These are phyloP conservation scores for Drosophila parabipectinata DNA, from an alignment of 1,140 invertebrate species.

Conservation along the genomic window DNA sequence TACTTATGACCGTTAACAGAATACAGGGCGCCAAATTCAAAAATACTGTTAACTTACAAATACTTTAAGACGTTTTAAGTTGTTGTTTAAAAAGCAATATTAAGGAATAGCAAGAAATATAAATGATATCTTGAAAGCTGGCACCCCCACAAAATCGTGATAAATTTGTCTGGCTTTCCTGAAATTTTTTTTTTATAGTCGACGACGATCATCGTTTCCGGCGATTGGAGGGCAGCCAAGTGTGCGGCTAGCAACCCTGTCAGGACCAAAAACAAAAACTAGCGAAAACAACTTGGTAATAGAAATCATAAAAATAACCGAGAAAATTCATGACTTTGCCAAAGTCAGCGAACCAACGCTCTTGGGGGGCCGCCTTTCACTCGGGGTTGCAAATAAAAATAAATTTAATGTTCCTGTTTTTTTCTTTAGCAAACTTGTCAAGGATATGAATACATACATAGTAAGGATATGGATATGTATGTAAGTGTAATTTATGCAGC, in stretches of 20 bases:
- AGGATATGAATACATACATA: constrained; percentile 53
- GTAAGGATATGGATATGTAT: constrained; percentile 12
- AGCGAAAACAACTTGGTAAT: constrained; percentile 61
- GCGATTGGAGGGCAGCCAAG: constrained; percentile 38
- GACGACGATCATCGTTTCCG: constrained; percentile 76
- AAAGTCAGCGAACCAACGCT: constrained; percentile 67
- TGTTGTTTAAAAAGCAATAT: constrained; percentile 3
- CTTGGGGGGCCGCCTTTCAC: constrained; percentile 46
- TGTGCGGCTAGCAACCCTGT: constrained; percentile 42
- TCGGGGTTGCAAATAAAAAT: constrained; percentile 74
- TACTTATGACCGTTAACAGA: neutral
- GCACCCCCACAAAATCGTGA: constrained; percentile 58
- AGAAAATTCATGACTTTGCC: constrained; percentile 76
- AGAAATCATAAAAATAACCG: constrained; percentile 77
- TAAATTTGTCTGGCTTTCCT: constrained; percentile 81
- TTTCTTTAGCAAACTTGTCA: constrained; percentile 42
- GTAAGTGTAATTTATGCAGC: constrained; percentile 73
- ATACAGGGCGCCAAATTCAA: constrained; percentile 42
- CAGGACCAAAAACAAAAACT: constrained; percentile 70
- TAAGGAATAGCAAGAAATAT: constrained; percentile 40
- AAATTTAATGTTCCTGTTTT: constrained; percentile 83
- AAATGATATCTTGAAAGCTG: constrained; percentile 43
- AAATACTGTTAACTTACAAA: constrained; percentile 14
- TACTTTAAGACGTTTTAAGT: constrained; percentile 15
- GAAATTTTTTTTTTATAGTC: constrained; percentile 21